Evolutionary conservation across 2,113 vertebrate species (phyloP), one percentile per base, ranked within the genome.

Genomic region (Rhegmatorhina hoffmannsi): DNA sequence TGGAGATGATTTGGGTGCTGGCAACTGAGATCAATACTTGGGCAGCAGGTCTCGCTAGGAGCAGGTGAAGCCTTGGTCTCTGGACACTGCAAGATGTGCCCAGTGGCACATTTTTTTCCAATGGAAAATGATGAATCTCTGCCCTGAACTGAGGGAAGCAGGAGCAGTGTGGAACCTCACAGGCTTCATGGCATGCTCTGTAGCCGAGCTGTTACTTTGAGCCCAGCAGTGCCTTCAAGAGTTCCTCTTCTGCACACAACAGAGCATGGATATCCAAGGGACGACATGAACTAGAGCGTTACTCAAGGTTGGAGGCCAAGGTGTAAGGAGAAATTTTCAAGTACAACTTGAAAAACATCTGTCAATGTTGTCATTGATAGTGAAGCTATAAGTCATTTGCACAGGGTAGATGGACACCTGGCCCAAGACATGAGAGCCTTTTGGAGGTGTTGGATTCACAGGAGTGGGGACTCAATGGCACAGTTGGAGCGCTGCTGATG

Each of bases 221-320:
- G 23, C 23, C 18, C 33, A 23, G 55, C 11, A 53, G 15, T 13
- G 33, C 33, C 14, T 46, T 69, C 7, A 46, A 69, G 47, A 87
- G 38, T 29, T 53, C 11, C 8, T 62, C 52, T 53, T 28, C 38
- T 53, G 33, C 38, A 52, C 44, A 23, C 15, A 29, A 26, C 28
- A 53, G 9, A 62, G 6, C n/a, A 19, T 29, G n/a, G 47, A 29
- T 24, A 47, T n/a, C 10, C 0, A 0, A 8, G 6, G 33, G 9
- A n/a, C n/a, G 5, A 33, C 7, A 28, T 5, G 6, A 18, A 46
- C 53, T 62, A 33, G 18, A 69, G 23, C 38, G 46, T 24, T 87
- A 28, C 23, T 28, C 23, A 13, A 62, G 36, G 4, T 44, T 31
- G 34, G 67, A 50, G 14, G 28, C 28, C 36, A 53, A 46, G 10